A percentile compares a stretch with the other conserved stretches of the same genome.
Evolutionary conservation across 2,888 invertebrate genomes (phyloP).

Genomic region (Scaptodrosophila latifasciaeformis): DNA sequence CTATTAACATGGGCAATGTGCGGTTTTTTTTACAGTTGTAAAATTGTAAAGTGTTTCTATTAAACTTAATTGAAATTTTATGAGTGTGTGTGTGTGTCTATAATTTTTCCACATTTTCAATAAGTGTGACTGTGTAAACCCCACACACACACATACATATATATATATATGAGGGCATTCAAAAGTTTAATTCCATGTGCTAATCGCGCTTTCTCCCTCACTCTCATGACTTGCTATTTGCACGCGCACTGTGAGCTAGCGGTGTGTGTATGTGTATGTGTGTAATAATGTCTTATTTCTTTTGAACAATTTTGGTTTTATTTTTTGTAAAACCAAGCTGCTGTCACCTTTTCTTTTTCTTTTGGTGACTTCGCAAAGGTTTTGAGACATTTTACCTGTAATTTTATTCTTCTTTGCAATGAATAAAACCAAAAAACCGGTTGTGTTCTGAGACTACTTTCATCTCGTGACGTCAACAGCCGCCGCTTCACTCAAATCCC

Average conservation of each 20-base stretch:
- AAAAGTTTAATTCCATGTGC: slow-evolving; percentile 60
- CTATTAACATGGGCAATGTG: neutral
- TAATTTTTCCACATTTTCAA: no score
- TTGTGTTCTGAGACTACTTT: no score
- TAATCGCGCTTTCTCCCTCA: slow-evolving; percentile 42
- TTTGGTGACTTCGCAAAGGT: no score
- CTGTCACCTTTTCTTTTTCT: no score
- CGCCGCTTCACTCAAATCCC: no score
- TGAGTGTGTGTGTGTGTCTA: slow-evolving; percentile 12
- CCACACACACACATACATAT: slow-evolving; percentile 20
- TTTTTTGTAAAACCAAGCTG: no score
- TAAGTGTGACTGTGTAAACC: slow-evolving; percentile 24
- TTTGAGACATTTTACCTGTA: no score
- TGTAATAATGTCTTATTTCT: no score
- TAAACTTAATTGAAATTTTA: slow-evolving; percentile 31
- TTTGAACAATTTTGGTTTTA: no score
- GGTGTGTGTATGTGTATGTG: neutral
- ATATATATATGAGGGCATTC: slow-evolving; percentile 5
- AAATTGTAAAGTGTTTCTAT: slow-evolving; percentile 17
- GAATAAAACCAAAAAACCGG: no score
- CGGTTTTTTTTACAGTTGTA: slow-evolving; percentile 20
- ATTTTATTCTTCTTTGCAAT: no score
- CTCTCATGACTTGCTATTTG: slow-evolving; percentile 22
- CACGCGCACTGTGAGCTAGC: slow-evolving; percentile 23
- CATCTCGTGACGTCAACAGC: slow-evolving; percentile 47